Evolutionary conservation across 2,113 vertebrate genomes (phyloP).

Genomic region (Cyphomyrus discorhynchus): DNA sequence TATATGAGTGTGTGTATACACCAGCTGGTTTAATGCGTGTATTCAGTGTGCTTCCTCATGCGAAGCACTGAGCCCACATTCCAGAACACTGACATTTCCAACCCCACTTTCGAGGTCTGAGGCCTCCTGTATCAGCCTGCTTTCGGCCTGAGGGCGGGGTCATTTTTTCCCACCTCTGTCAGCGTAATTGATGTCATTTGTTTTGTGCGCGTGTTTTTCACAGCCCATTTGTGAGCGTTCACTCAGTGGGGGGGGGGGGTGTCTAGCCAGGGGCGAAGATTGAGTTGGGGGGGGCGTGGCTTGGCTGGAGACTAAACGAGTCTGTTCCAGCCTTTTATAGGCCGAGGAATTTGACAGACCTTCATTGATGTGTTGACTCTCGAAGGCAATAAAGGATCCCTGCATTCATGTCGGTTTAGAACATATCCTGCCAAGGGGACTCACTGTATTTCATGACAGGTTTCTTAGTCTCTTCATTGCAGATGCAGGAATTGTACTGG

Average conservation of each 20-base stretch:
- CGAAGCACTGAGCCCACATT: not conserved
- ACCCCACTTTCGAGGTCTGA: not conserved
- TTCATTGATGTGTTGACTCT: not conserved
- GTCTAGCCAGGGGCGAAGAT: not conserved
- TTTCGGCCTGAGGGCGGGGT: not conserved
- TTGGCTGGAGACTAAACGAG: conserved; percentile 3
- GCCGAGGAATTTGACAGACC: not conserved
- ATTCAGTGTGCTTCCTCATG: not conserved
- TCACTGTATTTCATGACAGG: not conserved
- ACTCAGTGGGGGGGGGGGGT: not conserved
- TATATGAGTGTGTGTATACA: not conserved
- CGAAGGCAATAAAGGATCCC: not conserved
- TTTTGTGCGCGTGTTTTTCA: conserved; percentile 19
- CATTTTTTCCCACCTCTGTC: conserved; percentile 10
- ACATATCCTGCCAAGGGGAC: not conserved
- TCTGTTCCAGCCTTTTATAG: conserved; percentile 2
- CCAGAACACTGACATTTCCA: not conserved
- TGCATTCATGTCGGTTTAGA: not conserved
- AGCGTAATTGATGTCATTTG: conserved; percentile 23
- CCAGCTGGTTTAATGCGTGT: not conserved
- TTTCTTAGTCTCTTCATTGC: not conserved
- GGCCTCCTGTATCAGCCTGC: not conserved
- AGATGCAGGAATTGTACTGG: not conserved
- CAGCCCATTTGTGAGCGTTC: conserved; percentile 4
- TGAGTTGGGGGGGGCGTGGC: not conserved